Conservation (phyloP, 2,797 vertebrate genomes). For the Pristis pectinata region DNA sequence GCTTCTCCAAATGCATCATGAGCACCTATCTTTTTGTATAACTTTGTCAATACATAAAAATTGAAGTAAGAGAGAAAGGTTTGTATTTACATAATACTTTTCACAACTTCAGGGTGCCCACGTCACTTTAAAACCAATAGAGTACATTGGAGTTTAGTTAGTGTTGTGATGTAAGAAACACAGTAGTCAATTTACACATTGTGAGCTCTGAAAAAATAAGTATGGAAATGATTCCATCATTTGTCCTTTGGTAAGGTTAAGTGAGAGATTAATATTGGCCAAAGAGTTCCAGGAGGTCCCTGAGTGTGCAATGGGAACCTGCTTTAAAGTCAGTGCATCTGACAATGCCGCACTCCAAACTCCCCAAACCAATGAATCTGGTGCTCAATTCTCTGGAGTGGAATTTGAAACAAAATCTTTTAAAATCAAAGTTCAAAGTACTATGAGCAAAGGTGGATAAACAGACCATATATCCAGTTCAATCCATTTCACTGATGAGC, state of each 20-base stretch:
- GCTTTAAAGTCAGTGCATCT: neutral
- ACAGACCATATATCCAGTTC: neutral
- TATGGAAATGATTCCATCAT: neutral
- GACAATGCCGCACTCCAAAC: neutral
- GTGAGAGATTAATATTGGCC: neutral
- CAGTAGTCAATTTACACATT: neutral
- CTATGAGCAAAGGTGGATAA: neutral
- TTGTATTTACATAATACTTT: neutral
- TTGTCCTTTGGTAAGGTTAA: neutral
- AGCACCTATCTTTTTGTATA: neutral
- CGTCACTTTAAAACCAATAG: neutral
- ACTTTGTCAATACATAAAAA: neutral
- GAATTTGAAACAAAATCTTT: neutral
- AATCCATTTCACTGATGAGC: neutral
- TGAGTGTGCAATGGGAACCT: neutral
- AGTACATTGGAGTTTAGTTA: neutral
- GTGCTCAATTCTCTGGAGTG: neutral
- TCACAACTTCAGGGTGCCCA: neutral
- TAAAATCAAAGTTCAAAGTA: neutral
- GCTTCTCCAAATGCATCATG: neutral
- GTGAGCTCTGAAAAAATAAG: neutral
- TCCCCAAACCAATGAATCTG: neutral
- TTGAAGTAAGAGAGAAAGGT: neutral
- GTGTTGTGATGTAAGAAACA: neutral
- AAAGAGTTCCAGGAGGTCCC: neutral